Base-by-base conservation (phyloP, 2,113 vertebrate genomes). In the Nesoenas mayeri region DNA sequence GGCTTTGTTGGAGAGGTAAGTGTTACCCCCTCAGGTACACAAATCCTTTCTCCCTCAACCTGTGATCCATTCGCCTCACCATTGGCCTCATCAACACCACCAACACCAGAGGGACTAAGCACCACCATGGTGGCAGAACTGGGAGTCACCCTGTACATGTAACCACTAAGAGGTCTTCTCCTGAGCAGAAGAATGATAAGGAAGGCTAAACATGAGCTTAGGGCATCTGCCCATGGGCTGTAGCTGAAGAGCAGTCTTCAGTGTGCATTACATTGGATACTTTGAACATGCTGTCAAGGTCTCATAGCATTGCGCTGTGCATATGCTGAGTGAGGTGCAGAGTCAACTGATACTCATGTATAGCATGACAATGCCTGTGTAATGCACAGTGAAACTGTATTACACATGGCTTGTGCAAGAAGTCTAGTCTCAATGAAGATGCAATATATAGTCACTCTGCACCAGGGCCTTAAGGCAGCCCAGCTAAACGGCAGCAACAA, bases 241-340 rank as follows among this genome's bases (percentile, higher is more conserved):
- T 16, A 47, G 57, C 70, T 88, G 73, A 82, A 79, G 44, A 67
- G 24, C 18, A 57, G 25, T 10, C 42, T 57, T 65, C 64, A 42
- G 17, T 4, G 20, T 60, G 48, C 38, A 5, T 56, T 51, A 29
- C 9, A 19, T 2, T 66, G 81, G 48, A 16, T 25, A 29, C 31
- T 40, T 36, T 1, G 2, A 58, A 44, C 13, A 0, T 4, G 11
- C 51, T 79, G 65, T 50, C 36, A 86, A 56, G 53, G 24, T 74
- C 78, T 66, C 40, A 4, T 1, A 48, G 47, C 9, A 0, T 6
- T 3, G 4, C 0, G 1, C 5, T n/a, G 47, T 36, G 65, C 26
- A 11, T 25, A 10, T 9, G 29, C 60, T 31, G 60, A 69, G 9
- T 7, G 64, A 73, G 5, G 1, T 13, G 78, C 15, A 3, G 61